Percentiles rank a stretch among this genome's conserved stretches.
Conservation (phyloP, 2,797 vertebrate species). For the Syndactyla subalaris region DNA sequence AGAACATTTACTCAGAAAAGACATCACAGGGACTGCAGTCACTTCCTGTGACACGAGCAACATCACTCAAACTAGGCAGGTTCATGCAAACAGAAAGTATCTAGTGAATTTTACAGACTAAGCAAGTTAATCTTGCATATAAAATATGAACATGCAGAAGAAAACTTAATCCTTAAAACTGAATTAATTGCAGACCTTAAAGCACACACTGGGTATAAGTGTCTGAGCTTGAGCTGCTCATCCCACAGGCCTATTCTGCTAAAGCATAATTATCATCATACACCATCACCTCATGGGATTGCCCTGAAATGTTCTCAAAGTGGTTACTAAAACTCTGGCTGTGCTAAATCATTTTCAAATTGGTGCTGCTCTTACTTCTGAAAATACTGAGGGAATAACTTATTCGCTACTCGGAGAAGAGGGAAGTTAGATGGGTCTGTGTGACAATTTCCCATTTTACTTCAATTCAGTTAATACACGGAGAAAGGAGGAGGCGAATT, state of each 20-base stretch:
- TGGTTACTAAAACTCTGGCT: not conserved
- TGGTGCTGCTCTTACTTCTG: not conserved
- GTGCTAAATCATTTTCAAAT: not conserved
- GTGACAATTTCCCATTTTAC: not conserved
- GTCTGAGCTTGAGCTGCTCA: not conserved
- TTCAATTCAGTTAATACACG: not conserved
- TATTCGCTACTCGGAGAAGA: not conserved
- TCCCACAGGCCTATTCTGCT: not conserved
- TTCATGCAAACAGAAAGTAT: not conserved
- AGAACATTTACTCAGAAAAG: conserved; percentile 10
- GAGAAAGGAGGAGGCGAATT: not conserved
- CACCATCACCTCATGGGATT: not conserved
- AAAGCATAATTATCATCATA: not conserved
- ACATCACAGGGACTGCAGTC: not conserved
- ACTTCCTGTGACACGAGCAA: not conserved
- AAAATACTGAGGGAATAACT: not conserved
- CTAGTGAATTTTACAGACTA: not conserved
- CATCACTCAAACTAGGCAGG: not conserved
- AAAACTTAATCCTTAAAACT: not conserved
- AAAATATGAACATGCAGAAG: not conserved
- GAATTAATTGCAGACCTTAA: not conserved
- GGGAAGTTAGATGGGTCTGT: not conserved
- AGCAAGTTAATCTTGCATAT: not conserved
- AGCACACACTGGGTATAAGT: not conserved
- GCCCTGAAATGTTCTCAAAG: not conserved